Evolutionary conservation across 2,113 vertebrate genomes (phyloP), one percentile per base, ranked within the genome.

Genomic region (Symphodus melops): DNA sequence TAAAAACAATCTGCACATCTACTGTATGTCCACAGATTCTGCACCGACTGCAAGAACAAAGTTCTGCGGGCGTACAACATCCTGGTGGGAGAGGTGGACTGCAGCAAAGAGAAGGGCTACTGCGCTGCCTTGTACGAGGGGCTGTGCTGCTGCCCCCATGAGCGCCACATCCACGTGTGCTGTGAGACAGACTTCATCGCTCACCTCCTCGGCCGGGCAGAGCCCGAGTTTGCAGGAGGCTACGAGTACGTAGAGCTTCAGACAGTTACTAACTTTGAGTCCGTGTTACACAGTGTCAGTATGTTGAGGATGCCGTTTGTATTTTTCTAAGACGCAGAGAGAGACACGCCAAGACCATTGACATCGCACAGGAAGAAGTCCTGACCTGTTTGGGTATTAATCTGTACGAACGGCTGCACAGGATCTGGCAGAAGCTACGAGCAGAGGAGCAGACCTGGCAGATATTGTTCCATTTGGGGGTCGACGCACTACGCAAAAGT

Each of bases 361-460:
- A 99, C 71, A 95, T 98, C 77, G 98, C 98, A 78, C 98, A 99
- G 92, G 97, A 99, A 90, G 98, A 99, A 91, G 98, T 99, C 78
- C 92, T 99, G 77, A 99, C 97, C 58, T 99, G 97, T 91, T 91
- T 99, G 90, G 98, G 97, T 36, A 98, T 99, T 92, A 96, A 99
- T 81, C 95, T 99, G 10, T 98, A 98, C 41, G 97, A 99, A 91
- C 93, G 98, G 73, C 87, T 99, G 72, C 97, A 99, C 89, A 94
- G 95, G 61, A 97, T 99, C 93, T 99, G 98, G 98, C 98, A 97
- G 75, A 99, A 99, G 84, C 91, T 99, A 11, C 86, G 97, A 72
- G 97, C 96, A 1, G 97, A 99, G 90, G 97, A 98, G 67, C 98
- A 99, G 83, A 99, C 97, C 0, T 99, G 97, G 97, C 97, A 98